These are phyloP conservation scores for Clarias platycephalus DNA, from an alignment of 2,797 vertebrate species.

Conservation along the genomic window DNA sequence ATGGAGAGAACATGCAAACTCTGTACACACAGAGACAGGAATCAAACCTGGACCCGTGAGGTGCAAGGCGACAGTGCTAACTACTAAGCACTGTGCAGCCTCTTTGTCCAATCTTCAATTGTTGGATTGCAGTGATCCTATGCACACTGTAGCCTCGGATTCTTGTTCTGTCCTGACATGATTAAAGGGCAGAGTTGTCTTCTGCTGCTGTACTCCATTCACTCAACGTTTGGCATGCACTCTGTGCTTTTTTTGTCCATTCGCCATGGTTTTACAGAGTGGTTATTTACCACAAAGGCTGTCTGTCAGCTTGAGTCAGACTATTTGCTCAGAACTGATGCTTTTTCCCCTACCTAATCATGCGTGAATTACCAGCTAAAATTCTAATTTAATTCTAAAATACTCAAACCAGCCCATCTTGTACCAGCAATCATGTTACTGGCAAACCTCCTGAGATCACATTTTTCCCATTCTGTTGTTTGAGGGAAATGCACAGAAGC, in stretches of 20 bases:
- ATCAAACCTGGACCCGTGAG: too few relatives aligned
- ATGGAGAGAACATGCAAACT: too few relatives aligned
- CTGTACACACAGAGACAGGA: too few relatives aligned
- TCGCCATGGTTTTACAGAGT: neutral
- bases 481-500: neutral
- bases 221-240: neutral
- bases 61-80: too few relatives aligned
- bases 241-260: neutral
- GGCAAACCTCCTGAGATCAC: neutral
- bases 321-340: neutral
- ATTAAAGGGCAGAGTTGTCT: neutral
- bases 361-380: neutral
- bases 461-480: neutral
- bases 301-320: neutral
- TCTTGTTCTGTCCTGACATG: neutral
- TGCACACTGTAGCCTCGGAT: neutral
- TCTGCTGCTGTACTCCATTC: neutral
- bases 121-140: neutral
- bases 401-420: neutral
- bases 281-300: neutral
- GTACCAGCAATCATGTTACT: neutral
- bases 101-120: slow-evolving; percentile 1
- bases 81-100: too few relatives aligned
- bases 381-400: neutral
- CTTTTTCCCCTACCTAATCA: neutral